A percentile compares a stretch with the other conserved stretches of the same genome.
These are phyloP conservation scores for Nansenia antarctica DNA, from an alignment of 2,113 vertebrate genomes.

Conservation along the genomic window DNA sequence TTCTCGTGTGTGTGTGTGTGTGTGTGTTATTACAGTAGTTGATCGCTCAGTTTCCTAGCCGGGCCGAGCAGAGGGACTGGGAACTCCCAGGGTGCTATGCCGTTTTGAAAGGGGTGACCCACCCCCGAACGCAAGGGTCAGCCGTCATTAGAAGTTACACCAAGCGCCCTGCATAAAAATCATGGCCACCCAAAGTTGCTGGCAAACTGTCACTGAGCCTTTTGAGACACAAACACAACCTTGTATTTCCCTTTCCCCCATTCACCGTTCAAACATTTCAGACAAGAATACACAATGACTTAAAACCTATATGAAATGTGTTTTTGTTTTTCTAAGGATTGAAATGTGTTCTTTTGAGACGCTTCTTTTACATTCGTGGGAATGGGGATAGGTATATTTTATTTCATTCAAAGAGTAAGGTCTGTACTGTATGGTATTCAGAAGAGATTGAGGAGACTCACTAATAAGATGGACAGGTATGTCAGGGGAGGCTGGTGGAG, in stretches of 20 bases:
- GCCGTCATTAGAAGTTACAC: conserved; percentile 78
- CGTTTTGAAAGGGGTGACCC: conserved; percentile 79
- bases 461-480: too few species aligned
- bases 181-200: conserved; percentile 82
- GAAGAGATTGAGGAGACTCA: too few species aligned
- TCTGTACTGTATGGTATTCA: too few species aligned
- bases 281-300: too few species aligned
- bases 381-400: too few species aligned
- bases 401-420: too few species aligned
- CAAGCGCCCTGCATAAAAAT: conserved; percentile 70
- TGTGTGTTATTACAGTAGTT: conserved; percentile 54
- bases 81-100: conserved; percentile 53
- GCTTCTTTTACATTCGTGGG: too few species aligned
- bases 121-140: conserved; percentile 77
- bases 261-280: too few species aligned
- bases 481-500: too few species aligned
- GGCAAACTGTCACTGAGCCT: conserved; percentile 55
- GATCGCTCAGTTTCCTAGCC: conserved; percentile 71
- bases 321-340: too few species aligned
- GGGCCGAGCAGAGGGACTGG: conserved; percentile 68
- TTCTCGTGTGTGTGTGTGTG: conserved; percentile 43
- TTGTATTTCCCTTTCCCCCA: conserved; percentile 3
- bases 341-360: too few species aligned
- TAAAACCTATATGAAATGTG: too few species aligned
- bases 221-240: not conserved